Percentiles rank a stretch among this genome's conserved stretches.
Conservation (phyloP, 2,888 invertebrate genomes). For the Acleris sparsana region DNA sequence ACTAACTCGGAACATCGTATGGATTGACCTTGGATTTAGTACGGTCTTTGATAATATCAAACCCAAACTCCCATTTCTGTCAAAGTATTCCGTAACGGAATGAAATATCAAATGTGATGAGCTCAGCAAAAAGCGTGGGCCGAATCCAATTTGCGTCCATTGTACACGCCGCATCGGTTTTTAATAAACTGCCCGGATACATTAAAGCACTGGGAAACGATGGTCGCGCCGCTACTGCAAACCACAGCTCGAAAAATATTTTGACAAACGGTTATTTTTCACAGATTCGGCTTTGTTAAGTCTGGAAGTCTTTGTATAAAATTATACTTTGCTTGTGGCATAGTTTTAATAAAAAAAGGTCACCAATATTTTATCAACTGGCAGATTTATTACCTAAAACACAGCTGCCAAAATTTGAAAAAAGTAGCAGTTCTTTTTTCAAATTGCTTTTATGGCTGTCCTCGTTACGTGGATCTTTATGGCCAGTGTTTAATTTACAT, state of each 20-base stretch:
- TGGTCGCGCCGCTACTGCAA: background rate
- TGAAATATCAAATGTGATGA: background rate
- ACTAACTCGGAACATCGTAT: too few relatives aligned
- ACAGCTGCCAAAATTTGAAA: slow-evolving; percentile 22
- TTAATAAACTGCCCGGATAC: slow-evolving; percentile 11
- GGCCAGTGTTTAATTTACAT: slow-evolving; percentile 19
- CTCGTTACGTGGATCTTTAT: background rate
- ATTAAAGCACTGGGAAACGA: background rate
- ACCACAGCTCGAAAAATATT: background rate
- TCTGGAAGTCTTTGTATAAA: too few relatives aligned
- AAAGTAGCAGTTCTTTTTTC: slow-evolving; percentile 13
- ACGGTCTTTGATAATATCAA: too few relatives aligned
- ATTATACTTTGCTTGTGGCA: background rate
- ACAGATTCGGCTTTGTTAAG: too few relatives aligned
- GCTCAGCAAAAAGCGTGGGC: background rate
- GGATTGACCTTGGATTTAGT: too few relatives aligned
- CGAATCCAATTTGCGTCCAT: slow-evolving; percentile 1
- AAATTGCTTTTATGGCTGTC: slow-evolving; percentile 18
- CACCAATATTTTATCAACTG: background rate
- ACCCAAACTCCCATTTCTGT: too few relatives aligned
- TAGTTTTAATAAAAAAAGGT: background rate
- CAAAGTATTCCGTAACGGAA: too few relatives aligned
- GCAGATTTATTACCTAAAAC: slow-evolving; percentile 1
- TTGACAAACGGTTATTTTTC: too few relatives aligned
- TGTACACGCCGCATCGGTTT: slow-evolving; percentile 7